phyloP scores from a whole-genome alignment of 2,113 vertebrate species.

The Charina bottae region DNA sequence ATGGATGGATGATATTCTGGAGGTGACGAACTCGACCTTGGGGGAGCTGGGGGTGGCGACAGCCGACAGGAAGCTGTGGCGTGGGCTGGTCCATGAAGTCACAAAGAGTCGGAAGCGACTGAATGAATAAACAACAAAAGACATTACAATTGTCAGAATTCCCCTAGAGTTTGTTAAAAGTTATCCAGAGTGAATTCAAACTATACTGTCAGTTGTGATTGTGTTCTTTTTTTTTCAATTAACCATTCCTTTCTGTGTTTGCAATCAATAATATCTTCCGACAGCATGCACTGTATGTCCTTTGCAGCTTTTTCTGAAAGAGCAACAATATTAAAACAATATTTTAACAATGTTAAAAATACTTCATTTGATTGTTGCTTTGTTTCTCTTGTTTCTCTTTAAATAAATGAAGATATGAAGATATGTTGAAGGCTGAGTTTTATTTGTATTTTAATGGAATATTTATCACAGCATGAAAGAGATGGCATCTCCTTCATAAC shows the following conservation, averaged over 20 bases:
- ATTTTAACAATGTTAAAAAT: slow-evolving; percentile 63
- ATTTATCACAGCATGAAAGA: slow-evolving; percentile 79
- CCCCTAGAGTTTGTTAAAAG: neutral
- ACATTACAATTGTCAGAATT: neutral
- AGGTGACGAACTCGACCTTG: too few relatives aligned
- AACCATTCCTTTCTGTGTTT: slow-evolving; percentile 16
- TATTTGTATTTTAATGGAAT: slow-evolving; percentile 77
- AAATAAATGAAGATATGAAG: slow-evolving; percentile 44
- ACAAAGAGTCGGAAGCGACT: too few relatives aligned
- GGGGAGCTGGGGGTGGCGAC: too few relatives aligned
- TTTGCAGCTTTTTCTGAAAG: slow-evolving; percentile 36
- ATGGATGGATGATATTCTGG: too few relatives aligned
- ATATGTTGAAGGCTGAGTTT: slow-evolving; percentile 76
- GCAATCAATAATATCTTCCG: neutral
- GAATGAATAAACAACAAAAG: too few relatives aligned
- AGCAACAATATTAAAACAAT: slow-evolving; percentile 58
- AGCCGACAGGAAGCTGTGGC: too few relatives aligned
- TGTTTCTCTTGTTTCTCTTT: slow-evolving; percentile 11
- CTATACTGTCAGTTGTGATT: neutral
- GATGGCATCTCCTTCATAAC: slow-evolving; percentile 77
- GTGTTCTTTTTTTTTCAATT: neutral
- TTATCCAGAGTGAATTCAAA: slow-evolving; percentile 3
- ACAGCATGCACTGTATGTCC: neutral
- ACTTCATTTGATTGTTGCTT: slow-evolving; percentile 52
- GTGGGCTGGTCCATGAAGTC: too few relatives aligned